Percentiles rank a stretch among this genome's conserved stretches.
phyloP scores from a whole-genome alignment of 2,888 invertebrate genomes.

The Phymatocera aterrima region DNA sequence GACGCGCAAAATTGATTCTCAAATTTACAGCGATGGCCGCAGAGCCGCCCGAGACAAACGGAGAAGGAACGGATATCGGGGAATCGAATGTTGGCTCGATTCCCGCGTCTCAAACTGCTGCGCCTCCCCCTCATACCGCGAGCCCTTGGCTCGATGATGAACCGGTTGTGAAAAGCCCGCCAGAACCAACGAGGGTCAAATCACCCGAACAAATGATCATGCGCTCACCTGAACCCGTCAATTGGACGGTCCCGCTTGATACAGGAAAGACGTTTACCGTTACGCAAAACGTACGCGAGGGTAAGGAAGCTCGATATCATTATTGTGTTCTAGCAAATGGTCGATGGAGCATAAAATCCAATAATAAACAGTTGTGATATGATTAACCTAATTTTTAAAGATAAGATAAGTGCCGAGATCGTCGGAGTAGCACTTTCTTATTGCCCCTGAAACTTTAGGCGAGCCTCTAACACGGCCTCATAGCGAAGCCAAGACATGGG shows the following conservation, averaged over 20 bases:
- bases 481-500: slow-evolving; percentile 90
- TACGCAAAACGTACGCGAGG: slow-evolving; percentile 92
- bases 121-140: slow-evolving; percentile 76
- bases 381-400: no score
- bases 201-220: slow-evolving; percentile 95
- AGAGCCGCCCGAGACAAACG: slow-evolving; percentile 71
- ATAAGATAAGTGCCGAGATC: not conserved
- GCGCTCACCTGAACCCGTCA: slow-evolving; percentile 95
- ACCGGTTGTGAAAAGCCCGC: slow-evolving; percentile 92
- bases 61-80: slow-evolving; percentile 63
- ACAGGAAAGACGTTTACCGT: slow-evolving; percentile 96
- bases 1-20: not conserved
- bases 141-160: slow-evolving; percentile 76
- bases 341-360: no score
- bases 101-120: slow-evolving; percentile 27
- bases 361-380: no score
- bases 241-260: slow-evolving; percentile 96
- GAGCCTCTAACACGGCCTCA: slow-evolving; percentile 90
- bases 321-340: not conserved
- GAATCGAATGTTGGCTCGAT: slow-evolving; percentile 65
- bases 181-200: slow-evolving; percentile 94
- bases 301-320: slow-evolving; percentile 71
- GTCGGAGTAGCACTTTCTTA: not conserved
- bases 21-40: slow-evolving; percentile 68
- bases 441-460: slow-evolving; percentile 81